A percentile compares a stretch with the other conserved stretches of the same genome.
These are phyloP conservation scores for Catostylus mosaicus DNA, from an alignment of 30 jellyfish, hydroid and myxozoan genomes.

Conservation along the genomic window DNA sequence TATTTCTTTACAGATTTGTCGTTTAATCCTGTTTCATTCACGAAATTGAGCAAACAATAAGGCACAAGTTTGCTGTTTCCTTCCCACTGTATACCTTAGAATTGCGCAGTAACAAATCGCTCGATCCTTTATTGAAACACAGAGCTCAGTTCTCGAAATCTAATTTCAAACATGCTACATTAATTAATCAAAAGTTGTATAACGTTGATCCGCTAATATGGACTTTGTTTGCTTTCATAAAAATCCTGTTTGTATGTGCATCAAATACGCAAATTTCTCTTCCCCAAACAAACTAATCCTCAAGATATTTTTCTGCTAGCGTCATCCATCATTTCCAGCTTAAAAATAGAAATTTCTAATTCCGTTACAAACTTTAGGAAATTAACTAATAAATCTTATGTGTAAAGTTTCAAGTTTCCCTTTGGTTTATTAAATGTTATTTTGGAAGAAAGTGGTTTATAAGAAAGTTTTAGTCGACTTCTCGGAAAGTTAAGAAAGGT, in stretches of 20 bases:
- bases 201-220: neutral
- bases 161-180: slow-evolving; percentile 4
- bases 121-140: slow-evolving; percentile 12
- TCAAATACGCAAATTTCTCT: neutral
- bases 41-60: neutral
- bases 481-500: neutral
- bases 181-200: neutral
- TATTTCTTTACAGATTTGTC: neutral
- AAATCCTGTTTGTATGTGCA: neutral
- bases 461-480: neutral
- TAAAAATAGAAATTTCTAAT: neutral
- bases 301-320: neutral
- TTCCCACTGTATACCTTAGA: neutral
- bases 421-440: neutral
- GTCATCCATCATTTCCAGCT: neutral
- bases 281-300: slow-evolving; percentile 4
- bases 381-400: neutral
- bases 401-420: neutral
- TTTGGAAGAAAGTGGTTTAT: neutral
- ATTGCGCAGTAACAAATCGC: neutral
- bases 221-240: neutral
- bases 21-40: neutral
- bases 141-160: neutral
- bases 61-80: neutral
- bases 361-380: neutral